phyloP scores from a whole-genome alignment of 23 tunicate genomes.

The Styela plicata region DNA sequence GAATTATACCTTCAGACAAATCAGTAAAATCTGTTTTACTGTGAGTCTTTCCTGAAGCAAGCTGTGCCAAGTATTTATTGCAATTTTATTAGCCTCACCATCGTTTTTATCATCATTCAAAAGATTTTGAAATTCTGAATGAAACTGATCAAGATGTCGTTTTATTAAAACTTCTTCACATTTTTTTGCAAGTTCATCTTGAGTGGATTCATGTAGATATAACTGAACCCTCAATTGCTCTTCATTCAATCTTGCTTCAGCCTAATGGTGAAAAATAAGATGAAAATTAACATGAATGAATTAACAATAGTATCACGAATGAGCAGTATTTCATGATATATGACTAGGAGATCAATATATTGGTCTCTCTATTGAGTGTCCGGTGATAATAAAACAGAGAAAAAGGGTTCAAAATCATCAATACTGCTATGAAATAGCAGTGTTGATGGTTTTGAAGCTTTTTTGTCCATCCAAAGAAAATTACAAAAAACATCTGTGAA shows the following conservation, averaged over 20 bases:
- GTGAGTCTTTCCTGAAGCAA: too few species aligned
- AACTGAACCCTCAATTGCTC: slow-evolving; percentile 74
- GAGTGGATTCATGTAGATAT: slow-evolving; percentile 90
- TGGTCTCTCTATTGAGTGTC: too few species aligned
- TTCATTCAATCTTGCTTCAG: slow-evolving; percentile 87
- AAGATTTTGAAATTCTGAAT: slow-evolving; percentile 82
- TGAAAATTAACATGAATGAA: background rate
- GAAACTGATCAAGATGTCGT: slow-evolving; percentile 84
- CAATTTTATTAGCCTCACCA: too few species aligned
- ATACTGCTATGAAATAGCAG: too few species aligned
- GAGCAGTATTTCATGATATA: background rate
- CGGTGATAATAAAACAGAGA: too few species aligned
- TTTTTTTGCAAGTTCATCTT: slow-evolving; percentile 50
- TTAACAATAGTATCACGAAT: background rate
- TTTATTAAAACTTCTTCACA: slow-evolving; percentile 93
- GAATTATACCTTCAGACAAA: too few species aligned
- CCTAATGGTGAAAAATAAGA: slow-evolving; percentile 27
- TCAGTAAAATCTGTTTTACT: too few species aligned
- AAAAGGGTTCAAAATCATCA: too few species aligned
- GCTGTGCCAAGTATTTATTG: too few species aligned
- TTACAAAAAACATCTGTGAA: too few species aligned
- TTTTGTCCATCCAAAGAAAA: too few species aligned
- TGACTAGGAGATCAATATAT: background rate
- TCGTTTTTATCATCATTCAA: slow-evolving; percentile 88
- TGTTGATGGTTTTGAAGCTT: too few species aligned